Base-by-base conservation (phyloP, 2,888 invertebrate species). In the Oligia latruncula region DNA sequence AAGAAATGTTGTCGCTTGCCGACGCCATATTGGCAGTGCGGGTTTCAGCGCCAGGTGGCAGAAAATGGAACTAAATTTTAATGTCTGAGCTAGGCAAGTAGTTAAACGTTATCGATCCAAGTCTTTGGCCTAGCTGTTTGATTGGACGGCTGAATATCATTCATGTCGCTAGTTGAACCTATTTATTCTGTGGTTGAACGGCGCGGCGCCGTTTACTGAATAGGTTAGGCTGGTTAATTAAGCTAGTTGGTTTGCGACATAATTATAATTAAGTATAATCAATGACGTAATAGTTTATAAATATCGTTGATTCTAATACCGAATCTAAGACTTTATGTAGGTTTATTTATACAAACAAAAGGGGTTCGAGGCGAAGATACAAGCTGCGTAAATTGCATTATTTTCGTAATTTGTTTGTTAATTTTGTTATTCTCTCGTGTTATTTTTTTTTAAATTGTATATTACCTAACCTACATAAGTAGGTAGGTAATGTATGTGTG, bases 11-110 rank as follows among this genome's bases (percentile, higher is more conserved):
- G 9, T 46, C 13, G 65, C 43, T 58, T 23, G 9, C 15, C 11
- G 74, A 49, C 35, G 74, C 65, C 74, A 78, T 67, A 58, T 15
- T 62, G 9, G 5, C 46, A 52, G 35, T 11, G 49, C 5, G 20
- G 4, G 20, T 20, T 73, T 35, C 46, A 66, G 75, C 73, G 73
- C 67, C 70, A 55, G 11, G 35, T 43, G 77, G 43, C 64, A 70
- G 64, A 64, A 46, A 64, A 15, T 55, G 46, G 55, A 64, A 76
- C 20, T 46, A 46, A 60, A 29, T 68, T 29, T 29, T 11, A 46
- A 68, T 68, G 43, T 5, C 20, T 46, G 46, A 29, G 11, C 66
- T 66, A 49, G 49, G 49, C 49, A 49, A 15, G 11, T 72, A 20
- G 43, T 55, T 60, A 29, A 73, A 73, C 40, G 40, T 52, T 40